Base-by-base conservation (phyloP, 2,113 vertebrate species). In the Coryphaenoides rupestris region DNA sequence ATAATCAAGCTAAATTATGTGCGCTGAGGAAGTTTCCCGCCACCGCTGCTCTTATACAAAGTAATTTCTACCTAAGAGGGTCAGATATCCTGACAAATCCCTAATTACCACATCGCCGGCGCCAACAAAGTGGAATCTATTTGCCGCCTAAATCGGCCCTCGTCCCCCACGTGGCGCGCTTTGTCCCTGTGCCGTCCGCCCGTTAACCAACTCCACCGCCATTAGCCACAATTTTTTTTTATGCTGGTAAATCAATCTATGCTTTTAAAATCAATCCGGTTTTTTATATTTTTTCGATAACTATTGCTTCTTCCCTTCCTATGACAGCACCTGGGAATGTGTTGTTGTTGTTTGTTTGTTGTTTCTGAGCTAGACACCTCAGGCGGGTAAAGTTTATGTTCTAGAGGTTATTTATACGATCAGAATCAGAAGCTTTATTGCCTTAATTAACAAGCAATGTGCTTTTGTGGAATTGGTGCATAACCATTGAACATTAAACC, bases 41-140 rank as follows among this genome's bases (percentile, higher is more conserved):
- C 33, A 40, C 9, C 90, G 92, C 93, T 94, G 93, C 91, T 95
- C 95, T 96, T 95, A 95, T 94, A 95, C 94, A 94, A 93, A 96
- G 94, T 96, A 92, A 95, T 96, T 95, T 95, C 93, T 95, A 97
- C 94, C 93, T 95, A 93, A 94, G 93, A 97, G 95, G 93, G 94
- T 97, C 95, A 96, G 93, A 96, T 95, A 95, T 95, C 92, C 91
- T 96, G 95, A 96, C 95, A 96, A 96, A 98, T 96, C 94, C 95
- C 94, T 98, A 95, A 98, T 96, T 96, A 95, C 92, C 83, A 77
- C 91, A 85, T 91, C 87, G 93, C 92, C 92, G 92, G 91, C 87
- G 93, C 93, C 92, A 92, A 92, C 91, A 92, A 93, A 93, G 92
- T 90, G 89, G 89, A 93, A 94, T 95, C 92, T 95, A 94, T 94